phyloP scores from a whole-genome alignment of 2,888 invertebrate genomes.

The Cerastis leucographa region DNA sequence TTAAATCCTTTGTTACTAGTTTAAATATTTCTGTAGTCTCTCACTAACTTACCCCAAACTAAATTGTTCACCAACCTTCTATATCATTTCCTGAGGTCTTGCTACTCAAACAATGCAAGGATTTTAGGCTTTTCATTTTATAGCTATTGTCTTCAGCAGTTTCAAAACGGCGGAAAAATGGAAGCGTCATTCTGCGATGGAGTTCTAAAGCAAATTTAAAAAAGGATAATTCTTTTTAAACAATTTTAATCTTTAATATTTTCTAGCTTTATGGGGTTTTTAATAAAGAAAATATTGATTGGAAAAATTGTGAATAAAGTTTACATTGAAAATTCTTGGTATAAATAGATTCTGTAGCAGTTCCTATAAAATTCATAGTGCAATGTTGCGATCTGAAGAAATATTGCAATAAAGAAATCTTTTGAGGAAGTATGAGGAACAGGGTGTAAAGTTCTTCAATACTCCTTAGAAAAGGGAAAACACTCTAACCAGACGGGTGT shows the following conservation, averaged over 20 bases:
- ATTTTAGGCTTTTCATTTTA: constrained; percentile 59
- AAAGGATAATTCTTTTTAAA: constrained; percentile 5
- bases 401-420: constrained; percentile 19
- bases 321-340: not conserved
- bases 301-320: not conserved
- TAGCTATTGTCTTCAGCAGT: constrained; percentile 62
- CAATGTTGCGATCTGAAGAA: not conserved
- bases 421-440: too few relatives aligned
- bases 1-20: not conserved
- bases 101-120: constrained; percentile 63
- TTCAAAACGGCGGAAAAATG: constrained; percentile 57
- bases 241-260: constrained; percentile 36
- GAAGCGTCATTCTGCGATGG: constrained; percentile 43
- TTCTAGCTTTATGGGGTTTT: constrained; percentile 2
- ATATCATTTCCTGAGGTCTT: constrained; percentile 47
- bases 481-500: too few relatives aligned
- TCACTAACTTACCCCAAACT: not conserved
- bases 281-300: constrained; percentile 7
- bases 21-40: not conserved
- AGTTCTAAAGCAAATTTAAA: constrained; percentile 25
- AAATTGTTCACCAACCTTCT: constrained; percentile 55
- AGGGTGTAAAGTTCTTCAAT: too few relatives aligned
- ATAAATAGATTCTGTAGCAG: not conserved
- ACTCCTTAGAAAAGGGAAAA: too few relatives aligned
- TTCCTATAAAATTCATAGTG: constrained; percentile 14